Evolutionary conservation across 2,888 invertebrate genomes (phyloP).

Genomic region (Drosophila quinaria): DNA sequence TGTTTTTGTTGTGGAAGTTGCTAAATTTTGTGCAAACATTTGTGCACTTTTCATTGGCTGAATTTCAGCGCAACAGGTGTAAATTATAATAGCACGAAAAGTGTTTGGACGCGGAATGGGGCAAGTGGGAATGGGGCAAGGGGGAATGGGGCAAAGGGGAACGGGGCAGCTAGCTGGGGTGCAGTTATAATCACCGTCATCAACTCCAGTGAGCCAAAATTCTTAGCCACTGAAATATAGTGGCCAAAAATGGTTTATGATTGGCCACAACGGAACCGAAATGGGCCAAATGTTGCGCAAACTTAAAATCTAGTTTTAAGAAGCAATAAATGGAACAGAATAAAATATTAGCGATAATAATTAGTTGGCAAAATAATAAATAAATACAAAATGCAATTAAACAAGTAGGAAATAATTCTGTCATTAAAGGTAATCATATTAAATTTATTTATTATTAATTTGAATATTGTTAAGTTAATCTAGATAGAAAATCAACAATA

Average conservation of each 20-base stretch:
- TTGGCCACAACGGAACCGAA: conserved; percentile 10
- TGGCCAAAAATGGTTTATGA: conserved; percentile 24
- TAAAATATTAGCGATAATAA: not conserved
- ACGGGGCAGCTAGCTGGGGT: conserved; percentile 17
- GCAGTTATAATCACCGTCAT: conserved; percentile 69
- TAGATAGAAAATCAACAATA: no score
- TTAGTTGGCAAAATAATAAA: not conserved
- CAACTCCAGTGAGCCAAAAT: conserved; percentile 59
- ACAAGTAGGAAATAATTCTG: not conserved
- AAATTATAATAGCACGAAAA: conserved; percentile 60
- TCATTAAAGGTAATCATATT: not conserved
- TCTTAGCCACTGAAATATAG: conserved; percentile 57
- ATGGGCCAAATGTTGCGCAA: conserved; percentile 11
- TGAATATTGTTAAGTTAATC: no score
- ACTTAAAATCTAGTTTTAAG: not conserved
- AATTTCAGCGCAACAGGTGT: conserved; percentile 74
- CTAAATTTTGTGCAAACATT: conserved; percentile 57
- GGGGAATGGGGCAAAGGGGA: not conserved
- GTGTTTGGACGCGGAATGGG: conserved; percentile 6
- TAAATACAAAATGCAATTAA: not conserved
- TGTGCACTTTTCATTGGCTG: conserved; percentile 58
- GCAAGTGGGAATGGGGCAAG: conserved; percentile 4
- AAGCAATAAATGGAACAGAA: not conserved
- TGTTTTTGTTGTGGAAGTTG: conserved; percentile 37
- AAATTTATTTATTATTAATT: no score